Evolutionary conservation across 2,113 vertebrate genomes (phyloP), one percentile per base, ranked within the genome.

Genomic region (Apaloderma vittatum): DNA sequence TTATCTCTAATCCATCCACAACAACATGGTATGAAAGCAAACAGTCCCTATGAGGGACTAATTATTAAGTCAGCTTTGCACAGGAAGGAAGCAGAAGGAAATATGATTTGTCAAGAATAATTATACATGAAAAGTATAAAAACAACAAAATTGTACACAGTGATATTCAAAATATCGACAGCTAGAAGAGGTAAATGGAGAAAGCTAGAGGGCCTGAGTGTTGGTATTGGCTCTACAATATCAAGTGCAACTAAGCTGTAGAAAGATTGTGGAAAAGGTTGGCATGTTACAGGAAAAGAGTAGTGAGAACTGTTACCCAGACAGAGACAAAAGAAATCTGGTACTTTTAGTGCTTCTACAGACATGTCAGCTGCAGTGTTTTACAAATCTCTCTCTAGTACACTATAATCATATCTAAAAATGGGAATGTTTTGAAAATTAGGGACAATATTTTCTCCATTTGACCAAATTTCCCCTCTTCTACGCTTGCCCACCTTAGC

Each of bases 1-100:
- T 91, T 83, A 66, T 83, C 76, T 89, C 68, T 86, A 86, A 86
- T 72, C 78, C 40, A 79, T 68, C 73, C 77, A 82, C 37, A 91
- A 63, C 57, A 90, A 74, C 48, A 29, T 19, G 26, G 49, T 72
- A 65, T 23, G 29, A 93, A 93, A 94, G 52, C 37, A 81, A 78
- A 85, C 57, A 54, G 62, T 63, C 73, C 36, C 48, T 59, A 3
- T 30, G 48, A 49, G 74, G 65, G 30, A 68, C 24, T 81, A 62
- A 81, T 67, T 89, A 71, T 85, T 82, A 95, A 36, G 19, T 77
- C 77, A 90, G 37, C 57, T 43, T 94, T 29, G 45, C 67, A 72
- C 9, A 59, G 88, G 54, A 83, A 92, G 79, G 61, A 96, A 86
- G 32, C 16, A 81, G 87, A 17, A 45, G 51, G 62, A 90, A 94